phyloP scores from a whole-genome alignment of 2,113 vertebrate genomes.

The Ploceus nigricollis region DNA sequence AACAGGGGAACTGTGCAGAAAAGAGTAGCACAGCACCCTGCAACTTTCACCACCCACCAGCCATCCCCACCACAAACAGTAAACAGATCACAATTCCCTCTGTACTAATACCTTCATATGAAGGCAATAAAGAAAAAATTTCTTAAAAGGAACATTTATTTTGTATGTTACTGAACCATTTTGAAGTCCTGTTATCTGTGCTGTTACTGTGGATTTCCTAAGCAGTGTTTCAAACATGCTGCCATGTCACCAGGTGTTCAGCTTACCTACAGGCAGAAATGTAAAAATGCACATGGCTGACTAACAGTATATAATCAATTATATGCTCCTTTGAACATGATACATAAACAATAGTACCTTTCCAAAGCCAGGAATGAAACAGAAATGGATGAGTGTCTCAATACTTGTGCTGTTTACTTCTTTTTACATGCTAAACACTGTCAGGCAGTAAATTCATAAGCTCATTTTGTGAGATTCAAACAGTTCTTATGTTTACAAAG shows the following conservation, averaged over 20 bases:
- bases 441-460: background rate
- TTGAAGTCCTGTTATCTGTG: background rate
- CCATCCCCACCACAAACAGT: background rate
- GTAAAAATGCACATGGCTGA: constrained; percentile 53
- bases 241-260: constrained; percentile 55
- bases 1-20: background rate
- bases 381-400: background rate
- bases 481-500: background rate
- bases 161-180: background rate
- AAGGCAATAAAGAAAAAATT: background rate
- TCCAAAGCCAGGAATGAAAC: background rate
- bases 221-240: background rate
- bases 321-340: constrained; percentile 31
- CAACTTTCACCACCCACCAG: background rate
- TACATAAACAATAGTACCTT: background rate
- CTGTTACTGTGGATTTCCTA: background rate
- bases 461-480: background rate
- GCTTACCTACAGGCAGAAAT: constrained; percentile 57
- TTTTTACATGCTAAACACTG: background rate
- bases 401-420: background rate
- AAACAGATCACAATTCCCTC: background rate
- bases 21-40: background rate
- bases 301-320: constrained; percentile 54
- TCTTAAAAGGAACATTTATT: background rate
- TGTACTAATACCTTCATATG: background rate